Conservation (phyloP, 92 coral and sea anemone species). For the Umimayanthus chanpuru region DNA sequence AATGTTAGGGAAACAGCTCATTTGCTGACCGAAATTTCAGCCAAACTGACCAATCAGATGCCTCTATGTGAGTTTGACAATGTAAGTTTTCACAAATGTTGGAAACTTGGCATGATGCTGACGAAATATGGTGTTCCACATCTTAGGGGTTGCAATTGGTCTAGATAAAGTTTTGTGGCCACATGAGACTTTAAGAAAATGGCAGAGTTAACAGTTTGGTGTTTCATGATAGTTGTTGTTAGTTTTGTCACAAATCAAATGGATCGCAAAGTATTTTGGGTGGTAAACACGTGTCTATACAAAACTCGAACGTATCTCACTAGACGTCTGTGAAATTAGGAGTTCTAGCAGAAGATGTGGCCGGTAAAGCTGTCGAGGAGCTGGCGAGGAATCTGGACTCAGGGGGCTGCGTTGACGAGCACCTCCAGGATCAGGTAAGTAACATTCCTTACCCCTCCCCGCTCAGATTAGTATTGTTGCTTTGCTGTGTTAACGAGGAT, state of each 20-base stretch:
- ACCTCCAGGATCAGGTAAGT: conserved; percentile 91
- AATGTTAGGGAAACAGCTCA: too few relatives aligned
- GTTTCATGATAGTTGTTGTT: not conserved
- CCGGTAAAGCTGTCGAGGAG: conserved; percentile 85
- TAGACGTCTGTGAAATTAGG: conserved; percentile 47
- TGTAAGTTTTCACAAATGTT: too few relatives aligned
- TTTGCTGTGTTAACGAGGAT: too few relatives aligned
- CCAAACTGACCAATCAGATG: too few relatives aligned
- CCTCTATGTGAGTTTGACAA: too few relatives aligned
- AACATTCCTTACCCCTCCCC: not conserved
- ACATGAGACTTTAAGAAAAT: too few relatives aligned
- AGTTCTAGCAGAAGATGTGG: conserved; percentile 87
- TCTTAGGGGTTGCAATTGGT: too few relatives aligned
- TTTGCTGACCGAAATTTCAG: too few relatives aligned
- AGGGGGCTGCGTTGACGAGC: conserved; percentile 90
- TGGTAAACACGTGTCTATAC: not conserved
- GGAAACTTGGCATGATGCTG: too few relatives aligned
- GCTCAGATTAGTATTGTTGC: not conserved
- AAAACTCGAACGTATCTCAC: not conserved
- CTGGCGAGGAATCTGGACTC: conserved; percentile 67
- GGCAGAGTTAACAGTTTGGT: not conserved
- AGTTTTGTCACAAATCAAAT: not conserved
- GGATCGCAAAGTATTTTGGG: not conserved
- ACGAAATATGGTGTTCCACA: too few relatives aligned
- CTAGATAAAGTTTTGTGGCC: too few relatives aligned